These are phyloP conservation scores for Setophaga kirtlandii DNA, from an alignment of 2,113 vertebrate genomes.

Conservation along the genomic window DNA sequence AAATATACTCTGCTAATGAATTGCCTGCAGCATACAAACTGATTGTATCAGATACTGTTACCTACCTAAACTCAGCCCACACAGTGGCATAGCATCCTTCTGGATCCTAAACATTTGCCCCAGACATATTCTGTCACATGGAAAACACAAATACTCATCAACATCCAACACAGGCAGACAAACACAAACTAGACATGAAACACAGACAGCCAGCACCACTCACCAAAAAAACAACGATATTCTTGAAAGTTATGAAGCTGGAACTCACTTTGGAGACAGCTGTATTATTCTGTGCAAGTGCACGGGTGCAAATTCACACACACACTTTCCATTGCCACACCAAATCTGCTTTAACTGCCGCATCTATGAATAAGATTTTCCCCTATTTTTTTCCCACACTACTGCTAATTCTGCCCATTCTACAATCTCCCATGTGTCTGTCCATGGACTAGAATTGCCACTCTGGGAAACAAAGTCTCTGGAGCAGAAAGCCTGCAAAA, in stretches of 20 bases:
- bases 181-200: constrained; percentile 10
- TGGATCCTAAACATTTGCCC: constrained; percentile 23
- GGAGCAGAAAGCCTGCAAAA: background rate
- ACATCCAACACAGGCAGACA: constrained; percentile 7
- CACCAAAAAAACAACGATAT: background rate
- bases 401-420: background rate
- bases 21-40: constrained; percentile 20
- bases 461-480: background rate
- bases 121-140: constrained; percentile 42
- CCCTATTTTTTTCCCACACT: background rate
- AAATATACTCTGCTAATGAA: background rate
- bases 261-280: background rate
- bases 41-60: background rate
- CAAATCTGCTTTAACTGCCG: background rate
- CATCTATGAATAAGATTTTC: background rate
- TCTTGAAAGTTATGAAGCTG: background rate
- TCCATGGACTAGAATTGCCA: rapidly evolving
- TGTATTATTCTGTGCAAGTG: background rate
- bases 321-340: background rate
- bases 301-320: rapidly evolving
- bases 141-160: constrained; percentile 47
- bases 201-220: background rate
- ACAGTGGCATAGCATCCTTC: constrained; percentile 6
- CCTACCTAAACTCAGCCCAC: constrained; percentile 45
- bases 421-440: background rate